These are phyloP conservation scores for Poecilia gillii DNA, from an alignment of 2,797 vertebrate species.

Conservation along the genomic window DNA sequence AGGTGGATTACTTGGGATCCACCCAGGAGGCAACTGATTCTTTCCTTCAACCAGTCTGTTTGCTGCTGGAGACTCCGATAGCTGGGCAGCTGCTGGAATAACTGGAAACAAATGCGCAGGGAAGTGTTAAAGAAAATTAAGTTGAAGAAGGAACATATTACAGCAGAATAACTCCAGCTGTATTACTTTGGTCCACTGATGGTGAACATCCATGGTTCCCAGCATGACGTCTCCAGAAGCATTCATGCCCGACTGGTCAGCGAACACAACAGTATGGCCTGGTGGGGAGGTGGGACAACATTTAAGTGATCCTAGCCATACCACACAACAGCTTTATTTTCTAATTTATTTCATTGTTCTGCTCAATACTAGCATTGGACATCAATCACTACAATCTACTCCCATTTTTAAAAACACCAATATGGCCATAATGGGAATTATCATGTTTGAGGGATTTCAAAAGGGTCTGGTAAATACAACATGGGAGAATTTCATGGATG, in stretches of 20 bases:
- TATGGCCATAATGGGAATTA: neutral
- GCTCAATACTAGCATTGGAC: neutral
- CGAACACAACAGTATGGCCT: slow-evolving; percentile 91
- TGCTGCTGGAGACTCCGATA: slow-evolving; percentile 87
- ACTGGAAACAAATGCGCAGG: slow-evolving; percentile 68
- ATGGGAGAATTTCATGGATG: neutral
- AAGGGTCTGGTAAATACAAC: neutral
- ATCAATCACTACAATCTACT: neutral
- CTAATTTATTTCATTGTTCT: neutral
- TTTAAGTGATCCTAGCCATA: neutral
- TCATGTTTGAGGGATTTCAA: neutral
- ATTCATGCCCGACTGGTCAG: slow-evolving; percentile 93
- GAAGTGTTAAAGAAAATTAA: slow-evolving; percentile 3
- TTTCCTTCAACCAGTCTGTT: slow-evolving; percentile 86
- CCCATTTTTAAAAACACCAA: neutral
- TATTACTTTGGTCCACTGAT: slow-evolving; percentile 94
- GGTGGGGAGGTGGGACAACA: neutral
- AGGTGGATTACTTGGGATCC: slow-evolving; percentile 88
- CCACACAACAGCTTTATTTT: neutral
- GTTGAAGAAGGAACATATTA: neutral
- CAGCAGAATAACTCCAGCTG: neutral
- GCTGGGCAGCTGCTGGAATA: slow-evolving; percentile 88
- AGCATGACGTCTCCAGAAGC: slow-evolving; percentile 92
- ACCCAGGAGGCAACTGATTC: slow-evolving; percentile 89
- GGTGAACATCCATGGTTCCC: slow-evolving; percentile 96